Base-by-base conservation (phyloP, 2,797 vertebrate genomes). In the Myotis pilosus region DNA sequence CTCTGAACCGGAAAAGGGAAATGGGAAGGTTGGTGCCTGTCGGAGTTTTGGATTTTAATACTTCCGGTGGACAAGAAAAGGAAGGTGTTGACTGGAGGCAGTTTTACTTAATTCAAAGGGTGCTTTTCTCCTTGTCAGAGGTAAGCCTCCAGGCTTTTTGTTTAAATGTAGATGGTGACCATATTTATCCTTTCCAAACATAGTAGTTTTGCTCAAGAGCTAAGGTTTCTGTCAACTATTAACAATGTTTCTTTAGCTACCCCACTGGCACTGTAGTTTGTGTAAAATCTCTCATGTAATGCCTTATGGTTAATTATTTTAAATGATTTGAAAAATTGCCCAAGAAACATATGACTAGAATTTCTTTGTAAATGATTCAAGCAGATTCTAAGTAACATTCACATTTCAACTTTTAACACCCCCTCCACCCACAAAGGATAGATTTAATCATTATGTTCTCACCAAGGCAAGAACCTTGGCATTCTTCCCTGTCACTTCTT, bases 311-410 rank as follows among this genome's bases (percentile, higher is more conserved):
- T 87, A 38, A 74, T 69, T 66, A 80, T 44, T 76, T 88, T 23
- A 88, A 78, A 53, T 69, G 76, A 62, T 60, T 93, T 75, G 8
- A 76, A 84, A 93, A 82, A 78, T 30, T 57, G 78, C n/a, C 41
- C 38, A 86, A 41, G 55, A 81, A 72, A 89, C 25, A 60, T 30
- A 75, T 7, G 47, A 84, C 60, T 78, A 47, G 25, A 72, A 78
- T 89, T 91, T 75, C 41, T 84, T 66, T 88, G 38, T 89, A 71
- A 81, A 36, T 20, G 4, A 86, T 41, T 72, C 53, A 72, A 87
- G 19, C 71, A 85, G 38, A 88, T 85, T 30, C 2, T 81, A 72
- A 92, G 38, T 72, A 62, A 44, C 19, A 83, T 13, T 80, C 44
- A 87, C 20, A 57, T 64, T 81, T 60, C 22, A 68, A 11, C 22